Conservation (phyloP, 2,113 vertebrate species). For the human region DNA sequence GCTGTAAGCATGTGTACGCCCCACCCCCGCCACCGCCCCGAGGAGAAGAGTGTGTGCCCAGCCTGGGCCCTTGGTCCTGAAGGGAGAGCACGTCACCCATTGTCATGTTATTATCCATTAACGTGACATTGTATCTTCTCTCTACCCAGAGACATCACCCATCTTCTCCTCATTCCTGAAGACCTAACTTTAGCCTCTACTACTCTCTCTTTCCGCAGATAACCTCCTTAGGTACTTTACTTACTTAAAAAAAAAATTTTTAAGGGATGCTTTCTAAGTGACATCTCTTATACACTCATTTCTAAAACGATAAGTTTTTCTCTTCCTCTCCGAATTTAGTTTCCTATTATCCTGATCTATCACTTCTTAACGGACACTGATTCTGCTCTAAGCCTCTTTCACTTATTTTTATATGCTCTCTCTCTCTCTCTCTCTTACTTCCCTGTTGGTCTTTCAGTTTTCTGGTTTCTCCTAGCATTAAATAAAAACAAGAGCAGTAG, state of each 20-base stretch:
- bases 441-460: not conserved
- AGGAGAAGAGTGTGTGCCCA: not conserved
- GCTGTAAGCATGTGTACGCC: too few species aligned
- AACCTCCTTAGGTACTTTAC: not conserved
- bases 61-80: not conserved
- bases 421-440: not conserved
- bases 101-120: not conserved
- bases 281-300: not conserved
- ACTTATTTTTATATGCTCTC: not conserved
- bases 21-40: rapidly evolving
- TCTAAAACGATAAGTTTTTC: not conserved
- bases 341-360: not conserved
- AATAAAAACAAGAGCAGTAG: not conserved
- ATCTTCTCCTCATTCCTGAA: not conserved
- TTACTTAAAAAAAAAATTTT: not conserved
- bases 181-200: not conserved
- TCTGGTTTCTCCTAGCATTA: not conserved
- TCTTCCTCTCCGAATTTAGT: not conserved
- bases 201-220: not conserved
- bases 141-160: not conserved
- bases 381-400: not conserved
- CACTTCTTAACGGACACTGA: not conserved
- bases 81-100: not conserved
- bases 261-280: not conserved
- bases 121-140: too few species aligned